A percentile compares a stretch with the other conserved stretches of the same genome.
These are phyloP conservation scores for Microplitis deprimator DNA, from an alignment of 2,888 invertebrate genomes.

Conservation along the genomic window DNA sequence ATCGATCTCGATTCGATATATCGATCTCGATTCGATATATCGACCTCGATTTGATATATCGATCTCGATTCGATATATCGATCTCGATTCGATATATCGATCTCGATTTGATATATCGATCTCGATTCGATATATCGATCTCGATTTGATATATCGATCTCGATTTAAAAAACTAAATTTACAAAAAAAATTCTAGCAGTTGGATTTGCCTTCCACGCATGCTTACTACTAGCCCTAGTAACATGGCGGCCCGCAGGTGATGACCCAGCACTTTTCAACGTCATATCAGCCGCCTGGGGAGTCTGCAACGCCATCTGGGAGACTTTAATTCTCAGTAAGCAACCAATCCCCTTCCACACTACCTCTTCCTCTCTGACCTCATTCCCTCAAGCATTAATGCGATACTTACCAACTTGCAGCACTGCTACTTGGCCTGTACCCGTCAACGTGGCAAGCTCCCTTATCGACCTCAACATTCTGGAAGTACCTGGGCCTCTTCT, in stretches of 20 bases:
- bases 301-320: slow-evolving; percentile 91
- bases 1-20: no score
- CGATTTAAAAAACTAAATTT: neutral
- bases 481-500: slow-evolving; percentile 75
- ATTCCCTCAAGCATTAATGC: no score
- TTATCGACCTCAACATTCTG: slow-evolving; percentile 72
- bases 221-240: slow-evolving; percentile 82
- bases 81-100: no score
- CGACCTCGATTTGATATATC: no score
- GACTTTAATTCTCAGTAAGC: slow-evolving; percentile 73
- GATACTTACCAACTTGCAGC: slow-evolving; percentile 55
- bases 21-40: no score
- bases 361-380: no score
- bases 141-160: slow-evolving; percentile 36
- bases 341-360: no score
- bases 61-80: no score
- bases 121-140: slow-evolving; percentile 11
- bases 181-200: slow-evolving; percentile 74
- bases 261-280: slow-evolving; percentile 86
- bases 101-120: no score
- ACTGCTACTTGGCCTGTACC: slow-evolving; percentile 67
- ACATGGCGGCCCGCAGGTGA: slow-evolving; percentile 87
- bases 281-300: slow-evolving; percentile 89
- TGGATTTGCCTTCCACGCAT: slow-evolving; percentile 86
- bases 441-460: slow-evolving; percentile 70